These are phyloP conservation scores for Cheilosia pagana DNA, from an alignment of 2,888 invertebrate species.

Conservation along the genomic window DNA sequence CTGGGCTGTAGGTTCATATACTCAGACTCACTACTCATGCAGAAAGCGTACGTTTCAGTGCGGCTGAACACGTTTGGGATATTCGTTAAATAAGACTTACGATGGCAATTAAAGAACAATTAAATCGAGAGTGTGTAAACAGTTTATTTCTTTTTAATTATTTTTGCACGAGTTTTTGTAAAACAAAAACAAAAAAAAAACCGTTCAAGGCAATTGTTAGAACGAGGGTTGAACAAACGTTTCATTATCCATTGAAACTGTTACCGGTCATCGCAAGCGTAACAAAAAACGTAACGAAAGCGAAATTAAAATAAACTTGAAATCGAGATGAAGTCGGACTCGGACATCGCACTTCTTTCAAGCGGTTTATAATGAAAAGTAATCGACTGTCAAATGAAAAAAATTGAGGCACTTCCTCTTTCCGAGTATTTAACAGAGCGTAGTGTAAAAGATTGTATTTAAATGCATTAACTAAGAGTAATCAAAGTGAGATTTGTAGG, in stretches of 20 bases:
- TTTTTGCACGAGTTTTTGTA: slow-evolving; percentile 7
- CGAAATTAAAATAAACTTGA: slow-evolving; percentile 11
- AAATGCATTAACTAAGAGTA: too few species aligned
- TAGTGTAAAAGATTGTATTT: too few species aligned
- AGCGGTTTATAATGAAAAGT: background rate
- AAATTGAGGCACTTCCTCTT: too few species aligned
- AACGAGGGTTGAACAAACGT: slow-evolving; percentile 1
- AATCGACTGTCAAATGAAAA: background rate
- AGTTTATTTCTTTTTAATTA: slow-evolving; percentile 37
- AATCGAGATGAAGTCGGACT: background rate
- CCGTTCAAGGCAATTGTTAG: slow-evolving; percentile 18
- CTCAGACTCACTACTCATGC: too few species aligned
- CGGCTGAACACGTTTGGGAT: background rate
- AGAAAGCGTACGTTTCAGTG: background rate
- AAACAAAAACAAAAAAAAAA: background rate
- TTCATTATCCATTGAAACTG: slow-evolving; percentile 5
- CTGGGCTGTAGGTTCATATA: too few species aligned
- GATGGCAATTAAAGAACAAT: slow-evolving; percentile 42
- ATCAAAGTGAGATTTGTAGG: too few species aligned
- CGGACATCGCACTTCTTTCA: background rate
- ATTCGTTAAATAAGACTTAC: slow-evolving; percentile 17
- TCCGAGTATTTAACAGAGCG: too few species aligned
- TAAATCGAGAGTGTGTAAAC: slow-evolving; percentile 22
- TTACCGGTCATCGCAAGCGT: background rate
- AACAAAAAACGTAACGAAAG: background rate